Evolutionary conservation across 2,888 invertebrate genomes (phyloP), one percentile per base, ranked within the genome.

Genomic region (Lasioglossum morio): DNA sequence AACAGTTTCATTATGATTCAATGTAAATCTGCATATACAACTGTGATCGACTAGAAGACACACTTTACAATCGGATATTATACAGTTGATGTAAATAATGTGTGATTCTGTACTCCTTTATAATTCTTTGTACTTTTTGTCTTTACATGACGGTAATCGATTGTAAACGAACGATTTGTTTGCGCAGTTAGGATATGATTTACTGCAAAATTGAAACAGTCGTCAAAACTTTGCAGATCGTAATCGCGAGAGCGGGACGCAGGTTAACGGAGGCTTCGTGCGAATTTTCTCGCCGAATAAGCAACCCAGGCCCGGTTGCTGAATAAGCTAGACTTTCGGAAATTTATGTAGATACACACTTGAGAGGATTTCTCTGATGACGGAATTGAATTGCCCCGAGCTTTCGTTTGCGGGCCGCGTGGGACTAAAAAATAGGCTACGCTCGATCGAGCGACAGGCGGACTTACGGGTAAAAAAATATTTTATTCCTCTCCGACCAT

Each of bases 211-310:
- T 37, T 37, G 37, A 1, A 23, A 37, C 69, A 3, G 37, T 34
- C 37, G 23, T 34, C 1, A 69, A 69, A 69, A 34, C 10, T 69
- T 37, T 23, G 8, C 10, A n/a, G 37, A 34, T 23, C 19, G 37
- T 37, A 37, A 30, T 30, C 69, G 37, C 37, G 37, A n/a, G 69
- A 3, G 16, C 16, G 69, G 2, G 40, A 77, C 70, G 75, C 81
- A n/a, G 79, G 76, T 82, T 82, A 84, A 82, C 77, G 57, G 34
- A 46, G 48, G 81, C 23, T 77, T 30, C 77, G 34, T 43, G 27
- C 37, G 78, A 89, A 90, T 83, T 85, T 85, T 81, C 78, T 60
- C 76, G 70, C 69, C 86, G 86, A 86, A 89, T 89, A 87, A 82
- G 79, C 87, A 74, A 82, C 76, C 63, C 27, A 27, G 48, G 23